Conservation (phyloP, 2,888 invertebrate genomes). For the Dromius quadrimaculatus region DNA sequence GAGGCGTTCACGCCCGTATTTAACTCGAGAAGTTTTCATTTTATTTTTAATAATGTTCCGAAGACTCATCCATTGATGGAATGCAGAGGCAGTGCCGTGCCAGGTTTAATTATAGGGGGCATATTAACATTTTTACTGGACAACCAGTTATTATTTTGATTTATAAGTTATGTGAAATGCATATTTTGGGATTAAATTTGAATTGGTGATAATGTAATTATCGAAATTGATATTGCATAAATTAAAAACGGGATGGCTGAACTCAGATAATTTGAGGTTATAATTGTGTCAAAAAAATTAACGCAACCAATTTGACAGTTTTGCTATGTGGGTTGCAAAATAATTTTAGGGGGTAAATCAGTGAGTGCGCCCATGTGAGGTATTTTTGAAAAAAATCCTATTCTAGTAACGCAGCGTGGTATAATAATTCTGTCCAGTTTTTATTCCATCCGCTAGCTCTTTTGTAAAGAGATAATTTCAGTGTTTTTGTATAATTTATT, state of each 20-base stretch:
- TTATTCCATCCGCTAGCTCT: constrained; percentile 44
- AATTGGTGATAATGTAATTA: constrained; percentile 30
- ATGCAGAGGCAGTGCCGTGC: constrained; percentile 39
- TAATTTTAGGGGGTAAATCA: too few relatives aligned
- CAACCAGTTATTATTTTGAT: constrained; percentile 18
- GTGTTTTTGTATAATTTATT: constrained; percentile 52
- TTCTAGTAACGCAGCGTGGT: constrained; percentile 33
- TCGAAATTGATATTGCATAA: background rate
- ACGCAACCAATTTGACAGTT: too few relatives aligned
- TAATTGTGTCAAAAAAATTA: too few relatives aligned
- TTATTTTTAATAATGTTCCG: constrained; percentile 49
- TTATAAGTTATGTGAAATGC: constrained; percentile 19
- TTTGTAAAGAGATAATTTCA: constrained; percentile 52
- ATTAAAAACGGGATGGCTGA: constrained; percentile 3
- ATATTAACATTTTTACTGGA: constrained; percentile 15
- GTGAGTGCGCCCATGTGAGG: too few relatives aligned
- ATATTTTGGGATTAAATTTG: constrained; percentile 19
- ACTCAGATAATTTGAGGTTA: too few relatives aligned
- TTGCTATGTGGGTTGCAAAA: too few relatives aligned
- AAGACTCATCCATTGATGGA: constrained; percentile 46
- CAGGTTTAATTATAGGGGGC: constrained; percentile 14
- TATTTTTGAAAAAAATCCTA: too few relatives aligned
- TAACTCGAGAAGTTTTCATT: constrained; percentile 34
- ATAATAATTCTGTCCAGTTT: constrained; percentile 51
- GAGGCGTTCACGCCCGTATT: constrained; percentile 52